Evolutionary conservation across 2,888 invertebrate species (phyloP), one percentile per base, ranked within the genome.

Genomic region (Orthosia gracilis): DNA sequence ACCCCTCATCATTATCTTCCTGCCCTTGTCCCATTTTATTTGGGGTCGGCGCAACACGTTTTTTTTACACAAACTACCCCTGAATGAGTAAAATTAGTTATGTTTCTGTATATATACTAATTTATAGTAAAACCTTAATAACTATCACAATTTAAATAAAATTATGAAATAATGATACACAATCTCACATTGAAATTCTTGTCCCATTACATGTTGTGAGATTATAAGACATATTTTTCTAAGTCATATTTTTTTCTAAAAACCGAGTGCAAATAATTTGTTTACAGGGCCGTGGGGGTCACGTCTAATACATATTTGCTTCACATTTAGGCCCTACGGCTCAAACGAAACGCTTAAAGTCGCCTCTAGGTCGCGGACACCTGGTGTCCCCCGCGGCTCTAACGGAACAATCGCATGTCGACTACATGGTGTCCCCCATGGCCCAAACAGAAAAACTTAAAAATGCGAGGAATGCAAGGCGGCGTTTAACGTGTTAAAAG

Each of bases 271-370:
- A 50, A 50, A 50, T 50, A 18, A 50, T 50, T 50, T n/a, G n/a
- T n/a, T n/a, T n/a, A n/a, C n/a, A n/a, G n/a, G n/a, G n/a, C n/a
- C n/a, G n/a, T n/a, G n/a, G n/a, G n/a, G n/a, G n/a, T n/a, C n/a
- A n/a, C n/a, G n/a, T n/a, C n/a, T n/a, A 50, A n/a, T 50, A n/a
- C 50, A 50, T 50, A 50, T 50, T 50, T 50, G 50, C 50, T 50
- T 50, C 50, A 50, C 18, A 50, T 50, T 50, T 50, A n/a, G 0
- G 50, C 1, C 50, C 3, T 0, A 50, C 50, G 50, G 18, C 50
- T 50, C 50, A 50, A 50, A 50, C 50, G 50, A 50, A 50, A 50
- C 50, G 18, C 2, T 18, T 49, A 49, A 49, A 49, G 13, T 31
- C 18, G 17, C 49, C 49, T 49, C 49, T 49, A 15, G 49, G 3